Base-by-base conservation (phyloP, 2,797 vertebrate species). In the Chromis chromis region DNA sequence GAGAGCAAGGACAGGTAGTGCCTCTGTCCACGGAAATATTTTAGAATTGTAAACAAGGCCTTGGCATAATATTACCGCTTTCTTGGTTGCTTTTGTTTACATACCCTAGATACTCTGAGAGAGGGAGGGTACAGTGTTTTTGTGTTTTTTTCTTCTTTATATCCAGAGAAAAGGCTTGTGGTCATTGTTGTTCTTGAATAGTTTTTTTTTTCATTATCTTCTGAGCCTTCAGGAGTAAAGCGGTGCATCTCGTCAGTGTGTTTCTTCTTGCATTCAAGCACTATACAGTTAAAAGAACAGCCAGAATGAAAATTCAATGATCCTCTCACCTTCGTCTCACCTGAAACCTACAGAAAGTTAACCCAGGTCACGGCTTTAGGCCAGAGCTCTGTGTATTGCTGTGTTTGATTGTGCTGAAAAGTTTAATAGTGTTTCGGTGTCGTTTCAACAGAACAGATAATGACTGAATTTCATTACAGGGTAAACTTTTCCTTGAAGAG, bases 1-100 rank as follows among this genome's bases (percentile, higher is more conserved):
- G 72, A 90, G 83, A 85, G 73, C 86, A 87, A 92, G 91, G 88
- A 89, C 88, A 86, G 85, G 85, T 87, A 88, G 72, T n/a, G 88
- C 89, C 89, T 90, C 78, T 50, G 59, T 89, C 84, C 74, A 89
- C 56, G 57, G 78, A 86, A 89, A 86, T 86, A 85, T 89, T 87
- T 88, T 76, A 81, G 78, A 83, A 83, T 88, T 79, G 71, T 83
- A 87, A 90, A 91, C 87, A 90, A 91, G 83, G 65, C 84, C 86
- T 79, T 77, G 81, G 88, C 79, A 87, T 89, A 86, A 85, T 60
- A 89, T 89, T 85, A 87, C 74, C 14, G 16, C 64, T 57, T 82
- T 86, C 55, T 70, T 73, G 33, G 31, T 64, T 78, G 80, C 75
- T 81, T 84, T 87, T 82, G 69, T 89, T 78, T 85, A 85, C 69